Evolutionary conservation across 1,140 invertebrate genomes (phyloP).

Genomic region (Drosophila seguyi): DNA sequence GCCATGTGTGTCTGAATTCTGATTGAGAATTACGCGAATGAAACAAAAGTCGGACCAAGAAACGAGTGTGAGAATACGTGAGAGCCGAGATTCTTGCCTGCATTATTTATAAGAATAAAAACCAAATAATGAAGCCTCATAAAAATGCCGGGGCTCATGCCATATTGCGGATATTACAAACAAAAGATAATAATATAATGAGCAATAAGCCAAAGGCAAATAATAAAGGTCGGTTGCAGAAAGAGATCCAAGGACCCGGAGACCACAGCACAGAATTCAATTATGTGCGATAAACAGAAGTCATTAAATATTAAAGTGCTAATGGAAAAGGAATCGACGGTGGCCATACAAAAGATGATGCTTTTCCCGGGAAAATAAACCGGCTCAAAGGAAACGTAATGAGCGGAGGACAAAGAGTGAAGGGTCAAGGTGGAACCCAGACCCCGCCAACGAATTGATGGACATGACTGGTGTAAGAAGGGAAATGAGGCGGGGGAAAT

Average conservation of each 20-base stretch:
- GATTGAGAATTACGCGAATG: constrained; percentile 72
- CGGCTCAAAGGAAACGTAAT: constrained; percentile 19
- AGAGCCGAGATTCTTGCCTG: constrained; percentile 35
- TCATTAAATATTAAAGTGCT: constrained; percentile 81
- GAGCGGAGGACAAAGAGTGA: constrained; percentile 7
- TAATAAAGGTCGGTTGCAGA: constrained; percentile 48
- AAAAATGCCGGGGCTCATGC: constrained; percentile 60
- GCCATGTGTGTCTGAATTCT: constrained; percentile 54
- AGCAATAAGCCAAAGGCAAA: constrained; percentile 63
- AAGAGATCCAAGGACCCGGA: constrained; percentile 1
- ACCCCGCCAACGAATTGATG: constrained; percentile 32
- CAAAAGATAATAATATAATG: constrained; percentile 82
- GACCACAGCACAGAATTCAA: constrained; percentile 60
- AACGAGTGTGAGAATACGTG: constrained; percentile 1
- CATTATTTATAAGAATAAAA: constrained; percentile 75
- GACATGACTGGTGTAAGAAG: neutral
- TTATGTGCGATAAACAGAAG: constrained; percentile 79
- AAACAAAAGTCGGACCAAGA: constrained; percentile 14
- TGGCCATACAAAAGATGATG: constrained; percentile 23
- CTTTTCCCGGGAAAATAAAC: constrained; percentile 13
- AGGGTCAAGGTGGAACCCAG: constrained; percentile 1
- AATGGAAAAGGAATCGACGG: constrained; percentile 66
- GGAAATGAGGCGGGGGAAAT: neutral
- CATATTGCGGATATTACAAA: constrained; percentile 74
- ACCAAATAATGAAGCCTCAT: constrained; percentile 69